Conservation (phyloP, 2,888 invertebrate species). For the Tinea trinotella region DNA sequence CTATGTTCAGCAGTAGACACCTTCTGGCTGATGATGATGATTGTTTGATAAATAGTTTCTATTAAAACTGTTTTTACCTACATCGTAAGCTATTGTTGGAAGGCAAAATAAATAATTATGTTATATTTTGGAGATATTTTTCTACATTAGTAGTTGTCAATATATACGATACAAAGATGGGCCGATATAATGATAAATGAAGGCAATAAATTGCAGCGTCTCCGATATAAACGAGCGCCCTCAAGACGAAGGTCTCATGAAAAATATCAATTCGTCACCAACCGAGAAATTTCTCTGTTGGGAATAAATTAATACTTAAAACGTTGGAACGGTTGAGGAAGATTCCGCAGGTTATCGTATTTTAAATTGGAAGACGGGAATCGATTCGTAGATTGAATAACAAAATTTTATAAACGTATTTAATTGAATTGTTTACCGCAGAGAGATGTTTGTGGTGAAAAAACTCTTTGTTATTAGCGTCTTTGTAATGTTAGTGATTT, state of each 20-base stretch:
- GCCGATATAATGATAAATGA: conserved; percentile 59
- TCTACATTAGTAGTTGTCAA: conserved; percentile 3
- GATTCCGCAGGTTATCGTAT: conserved; percentile 34
- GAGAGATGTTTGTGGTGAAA: not conserved
- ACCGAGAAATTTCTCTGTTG: conserved; percentile 19
- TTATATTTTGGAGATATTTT: conserved; percentile 10
- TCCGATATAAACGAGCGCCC: conserved; percentile 50
- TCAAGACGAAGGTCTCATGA: conserved; percentile 46
- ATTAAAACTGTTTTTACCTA: too few relatives aligned
- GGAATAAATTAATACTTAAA: conserved; percentile 38
- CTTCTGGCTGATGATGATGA: too few relatives aligned
- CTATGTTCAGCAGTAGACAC: too few relatives aligned
- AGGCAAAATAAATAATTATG: conserved; percentile 13
- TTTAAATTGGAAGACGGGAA: conserved; percentile 28
- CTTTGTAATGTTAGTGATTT: too few relatives aligned
- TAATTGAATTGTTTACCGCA: not conserved
- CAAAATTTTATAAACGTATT: conserved; percentile 13
- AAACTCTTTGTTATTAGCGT: not conserved
- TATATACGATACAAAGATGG: conserved; percentile 28
- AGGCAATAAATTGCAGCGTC: conserved; percentile 52
- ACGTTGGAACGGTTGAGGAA: conserved; percentile 29
- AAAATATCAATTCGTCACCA: conserved; percentile 59
- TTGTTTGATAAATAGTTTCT: too few relatives aligned
- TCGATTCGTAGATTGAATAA: conserved; percentile 24
- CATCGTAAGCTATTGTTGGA: not conserved